phyloP scores from a whole-genome alignment of 1,140 invertebrate species.

The Belonocnema kinseyi region DNA sequence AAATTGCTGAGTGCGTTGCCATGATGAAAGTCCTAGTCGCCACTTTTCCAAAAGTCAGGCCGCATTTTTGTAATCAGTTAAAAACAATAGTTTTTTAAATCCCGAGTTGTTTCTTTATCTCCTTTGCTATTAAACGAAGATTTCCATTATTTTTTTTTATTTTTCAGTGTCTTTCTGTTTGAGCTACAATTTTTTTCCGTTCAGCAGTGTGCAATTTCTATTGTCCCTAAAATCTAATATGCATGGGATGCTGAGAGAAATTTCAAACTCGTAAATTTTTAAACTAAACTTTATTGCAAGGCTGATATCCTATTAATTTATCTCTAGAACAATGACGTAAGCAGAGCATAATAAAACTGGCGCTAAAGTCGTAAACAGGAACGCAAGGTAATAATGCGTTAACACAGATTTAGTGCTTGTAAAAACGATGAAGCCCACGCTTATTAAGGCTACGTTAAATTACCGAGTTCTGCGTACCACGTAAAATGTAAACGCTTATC shows the following conservation, averaged over 20 bases:
- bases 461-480: conserved; percentile 38
- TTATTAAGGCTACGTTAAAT: conserved; percentile 62
- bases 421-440: conserved; percentile 53
- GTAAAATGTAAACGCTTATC: conserved; percentile 44
- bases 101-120: too few species aligned
- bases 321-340: conserved; percentile 43
- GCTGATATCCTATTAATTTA: conserved; percentile 54
- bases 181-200: too few species aligned
- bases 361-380: conserved; percentile 57
- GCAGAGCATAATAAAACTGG: conserved; percentile 46
- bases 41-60: too few species aligned
- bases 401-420: conserved; percentile 62
- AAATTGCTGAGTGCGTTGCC: too few species aligned
- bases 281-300: conserved; percentile 44
- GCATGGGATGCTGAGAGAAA: not conserved
- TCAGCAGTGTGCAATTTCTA: too few species aligned
- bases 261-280: not conserved
- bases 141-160: too few species aligned
- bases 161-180: too few species aligned
- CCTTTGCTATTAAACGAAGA: too few species aligned
- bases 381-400: conserved; percentile 61
- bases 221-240: too few species aligned
- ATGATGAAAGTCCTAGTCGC: too few species aligned
- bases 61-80: too few species aligned
- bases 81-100: too few species aligned